phyloP scores from a whole-genome alignment of 2,113 vertebrate genomes.

The Sylvietta virens region DNA sequence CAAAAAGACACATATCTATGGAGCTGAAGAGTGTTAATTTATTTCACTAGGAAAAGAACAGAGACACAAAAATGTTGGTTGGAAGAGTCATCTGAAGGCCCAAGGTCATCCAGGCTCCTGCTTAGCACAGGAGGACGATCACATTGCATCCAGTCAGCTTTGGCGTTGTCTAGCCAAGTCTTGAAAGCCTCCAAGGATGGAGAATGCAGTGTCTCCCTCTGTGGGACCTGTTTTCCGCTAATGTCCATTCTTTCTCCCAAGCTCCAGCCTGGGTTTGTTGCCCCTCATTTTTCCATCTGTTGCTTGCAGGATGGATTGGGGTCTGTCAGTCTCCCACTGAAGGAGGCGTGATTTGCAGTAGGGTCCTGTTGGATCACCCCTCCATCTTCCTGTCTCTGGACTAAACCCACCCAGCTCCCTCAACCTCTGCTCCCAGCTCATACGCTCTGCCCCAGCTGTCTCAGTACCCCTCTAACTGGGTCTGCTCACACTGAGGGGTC shows the following conservation, averaged over 20 bases:
- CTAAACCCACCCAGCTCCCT: not conserved
- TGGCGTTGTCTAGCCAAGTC: not conserved
- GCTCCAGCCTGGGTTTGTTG: not conserved
- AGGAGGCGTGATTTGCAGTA: not conserved
- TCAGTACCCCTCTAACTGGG: not conserved
- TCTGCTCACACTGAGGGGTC: not conserved
- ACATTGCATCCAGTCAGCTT: not conserved
- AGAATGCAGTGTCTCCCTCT: not conserved
- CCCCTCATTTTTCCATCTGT: not conserved
- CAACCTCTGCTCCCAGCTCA: accelerated
- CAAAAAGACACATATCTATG: accelerated
- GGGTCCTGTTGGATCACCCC: not conserved
- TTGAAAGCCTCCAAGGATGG: not conserved
- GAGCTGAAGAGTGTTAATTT: not conserved
- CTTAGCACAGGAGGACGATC: not conserved
- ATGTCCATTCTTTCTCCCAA: not conserved
- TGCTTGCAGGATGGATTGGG: not conserved
- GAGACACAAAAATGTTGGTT: not conserved
- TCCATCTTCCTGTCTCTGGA: not conserved
- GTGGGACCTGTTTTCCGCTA: not conserved
- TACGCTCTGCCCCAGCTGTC: accelerated
- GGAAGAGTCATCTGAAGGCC: not conserved
- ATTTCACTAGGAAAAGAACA: not conserved
- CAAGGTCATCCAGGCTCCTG: not conserved
- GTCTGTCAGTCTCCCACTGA: not conserved